Evolutionary conservation across 2,888 invertebrate genomes (phyloP), one percentile per base, ranked within the genome.

Genomic region (Diaprepes abbreviatus): DNA sequence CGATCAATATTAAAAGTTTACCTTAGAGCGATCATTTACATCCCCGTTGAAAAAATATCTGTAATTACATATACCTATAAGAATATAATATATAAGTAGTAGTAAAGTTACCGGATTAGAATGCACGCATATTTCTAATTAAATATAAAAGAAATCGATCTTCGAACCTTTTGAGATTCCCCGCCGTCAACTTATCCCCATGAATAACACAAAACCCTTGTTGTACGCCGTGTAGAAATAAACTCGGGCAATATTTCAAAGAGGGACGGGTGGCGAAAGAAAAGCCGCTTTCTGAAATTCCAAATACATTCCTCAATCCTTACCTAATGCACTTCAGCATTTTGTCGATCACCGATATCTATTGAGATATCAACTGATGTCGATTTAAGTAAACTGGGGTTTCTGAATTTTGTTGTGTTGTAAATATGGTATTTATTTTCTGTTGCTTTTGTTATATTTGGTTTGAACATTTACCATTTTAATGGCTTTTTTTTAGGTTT

Each of bases 291-390:
- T 70, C 54, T 60, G 12, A 70, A 65, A 70, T 70, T 60, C 65
- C 70, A 38, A 70, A 70, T 65, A 65, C 70, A 70, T 70, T 70
- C 70, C 70, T 43, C 68, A 43, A 66, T 35, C 40, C 65, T 62
- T 64, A 57, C 63, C 57, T 70, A 70, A 70, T 70, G 40, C 59
- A 70, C 70, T 68, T 64, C 45, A 65, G 43, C 17, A 16, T 65
- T 31, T 66, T 48, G 65, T 38, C 60, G 70, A 62, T 71, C 66
- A 57, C 36, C 66, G 70, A 70, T 59, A 66, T 65, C 70, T 66
- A 70, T 70, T 70, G 70, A 70, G 70, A 70, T 60, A 70, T 70
- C 66, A 62, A 64, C 55, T 33, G 45, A 65, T 43, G 60, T 54
- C 60, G 68, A 43, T 62, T 62, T 62, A 63, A 43, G 36, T 45